Evolutionary conservation across 2,797 vertebrate species (phyloP).

Genomic region (Percopsis omiscomaycus): DNA sequence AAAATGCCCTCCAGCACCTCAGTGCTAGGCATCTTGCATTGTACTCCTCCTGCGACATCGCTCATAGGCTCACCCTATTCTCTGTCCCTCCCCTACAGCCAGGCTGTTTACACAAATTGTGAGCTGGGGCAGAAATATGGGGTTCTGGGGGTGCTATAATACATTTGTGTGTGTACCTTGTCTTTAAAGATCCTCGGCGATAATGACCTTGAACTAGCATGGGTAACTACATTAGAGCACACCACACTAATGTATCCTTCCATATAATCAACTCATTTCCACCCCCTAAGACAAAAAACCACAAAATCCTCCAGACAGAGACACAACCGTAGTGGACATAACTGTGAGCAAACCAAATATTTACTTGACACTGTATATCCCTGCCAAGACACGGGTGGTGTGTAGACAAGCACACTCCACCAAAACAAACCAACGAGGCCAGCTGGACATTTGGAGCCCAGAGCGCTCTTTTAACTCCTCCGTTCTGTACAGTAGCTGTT

Average conservation of each 20-base stretch:
- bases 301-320: constrained; percentile 2
- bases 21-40: too few relatives aligned
- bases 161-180: neutral
- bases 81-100: too few relatives aligned
- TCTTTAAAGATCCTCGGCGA: constrained; percentile 9
- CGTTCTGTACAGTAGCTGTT: constrained; percentile 42
- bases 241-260: neutral
- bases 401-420: neutral
- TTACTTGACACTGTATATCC: constrained; percentile 23
- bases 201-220: constrained; percentile 24
- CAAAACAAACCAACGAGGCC: constrained; percentile 55
- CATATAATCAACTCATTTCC: constrained; percentile 11
- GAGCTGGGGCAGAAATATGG: too few relatives aligned
- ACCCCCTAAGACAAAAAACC: constrained; percentile 5
- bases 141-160: too few relatives aligned
- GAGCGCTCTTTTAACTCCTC: constrained; percentile 49
- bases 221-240: too few relatives aligned
- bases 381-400: constrained; percentile 40
- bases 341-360: neutral
- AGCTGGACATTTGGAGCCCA: constrained; percentile 61
- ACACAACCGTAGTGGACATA: constrained; percentile 3
- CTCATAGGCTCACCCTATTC: too few relatives aligned
- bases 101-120: neutral
- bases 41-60: too few relatives aligned
- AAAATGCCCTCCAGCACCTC: too few relatives aligned